Evolutionary conservation across 2,888 invertebrate species (phyloP), one percentile per base, ranked within the genome.

Genomic region (Stramonita haemastoma): DNA sequence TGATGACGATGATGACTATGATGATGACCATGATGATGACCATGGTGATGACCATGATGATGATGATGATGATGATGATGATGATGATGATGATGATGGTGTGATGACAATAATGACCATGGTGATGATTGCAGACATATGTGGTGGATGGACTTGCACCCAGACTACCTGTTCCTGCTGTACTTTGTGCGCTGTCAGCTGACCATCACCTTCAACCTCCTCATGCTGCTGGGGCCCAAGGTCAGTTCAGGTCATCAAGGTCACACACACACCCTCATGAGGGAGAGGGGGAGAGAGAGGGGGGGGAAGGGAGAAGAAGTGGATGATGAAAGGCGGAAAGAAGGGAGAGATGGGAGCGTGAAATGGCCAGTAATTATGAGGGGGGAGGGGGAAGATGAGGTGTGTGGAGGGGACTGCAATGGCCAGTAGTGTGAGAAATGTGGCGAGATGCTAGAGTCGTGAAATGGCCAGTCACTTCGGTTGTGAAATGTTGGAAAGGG

Each of bases 211-310:
- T 97, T 98, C 92, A 98, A 98, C 91, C 97, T 99, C 92, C 97
- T 98, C 91, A 97, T 99, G 95, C 97, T 99, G 94, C 98, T 98
- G 95, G 97, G 98, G 93, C 98, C 98, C 90, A 98, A 99, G 95
- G 98, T 97, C 94, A 94, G 95, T 90, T 2, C 4, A 36, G 22
- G n/a, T n/a, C 26, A 2, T 66, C 66, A 17, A 66, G 66, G 26
- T 60, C 60, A 60, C 60, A 60, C 60, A 60, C 60, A 66, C 66
- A 66, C 66, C 17, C 66, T 22, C 66, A 66, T 13, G n/a, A n/a
- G n/a, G n/a, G n/a, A n/a, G n/a, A 46, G 46, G 46, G 46, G 8
- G 46, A 46, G 46, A 46, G 46, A 8, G 46, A 46, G 46, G 46
- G 46, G 46, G 46, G 46, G 46, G 46, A 5, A 8, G 46, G 46